phyloP scores from a whole-genome alignment of 2,113 vertebrate species.

The Anolis sagrei region DNA sequence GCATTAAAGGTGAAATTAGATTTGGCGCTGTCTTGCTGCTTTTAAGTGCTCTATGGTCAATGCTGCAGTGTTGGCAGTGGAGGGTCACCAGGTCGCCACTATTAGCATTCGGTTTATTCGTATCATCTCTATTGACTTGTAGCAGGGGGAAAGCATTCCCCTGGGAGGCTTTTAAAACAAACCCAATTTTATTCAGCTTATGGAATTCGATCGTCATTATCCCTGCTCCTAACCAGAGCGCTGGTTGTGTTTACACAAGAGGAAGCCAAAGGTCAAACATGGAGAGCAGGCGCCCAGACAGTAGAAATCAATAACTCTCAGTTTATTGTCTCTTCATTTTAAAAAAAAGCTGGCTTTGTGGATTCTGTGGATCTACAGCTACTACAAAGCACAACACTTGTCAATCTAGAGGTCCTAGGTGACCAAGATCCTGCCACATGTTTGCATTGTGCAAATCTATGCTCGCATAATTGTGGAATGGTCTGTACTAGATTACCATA shows the following conservation, averaged over 20 bases:
- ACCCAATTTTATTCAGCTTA: slow-evolving; percentile 55
- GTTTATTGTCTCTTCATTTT: slow-evolving; percentile 51
- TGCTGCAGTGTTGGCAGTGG: neutral
- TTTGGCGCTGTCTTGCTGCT: accelerated
- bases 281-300: slow-evolving; percentile 66
- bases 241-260: slow-evolving; percentile 65
- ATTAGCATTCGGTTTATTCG: slow-evolving; percentile 58
- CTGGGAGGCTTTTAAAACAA: slow-evolving; percentile 68
- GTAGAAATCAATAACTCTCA: slow-evolving; percentile 74
- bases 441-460: too few species aligned
- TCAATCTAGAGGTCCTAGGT: neutral
- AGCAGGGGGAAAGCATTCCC: slow-evolving; percentile 46
- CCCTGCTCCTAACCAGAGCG: slow-evolving; percentile 60
- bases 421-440: too few species aligned
- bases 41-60: slow-evolving; percentile 28
- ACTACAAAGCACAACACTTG: slow-evolving; percentile 57
- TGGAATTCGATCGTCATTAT: slow-evolving; percentile 61
- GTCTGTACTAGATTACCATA: too few species aligned
- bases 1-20: neutral
- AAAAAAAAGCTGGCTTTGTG: slow-evolving; percentile 62
- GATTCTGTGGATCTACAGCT: slow-evolving; percentile 41
- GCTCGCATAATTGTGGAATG: too few species aligned
- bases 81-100: slow-evolving; percentile 29
- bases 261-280: slow-evolving; percentile 62
- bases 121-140: slow-evolving; percentile 38